Conservation (phyloP, 2,797 vertebrate genomes). For the Chelonia mydas region DNA sequence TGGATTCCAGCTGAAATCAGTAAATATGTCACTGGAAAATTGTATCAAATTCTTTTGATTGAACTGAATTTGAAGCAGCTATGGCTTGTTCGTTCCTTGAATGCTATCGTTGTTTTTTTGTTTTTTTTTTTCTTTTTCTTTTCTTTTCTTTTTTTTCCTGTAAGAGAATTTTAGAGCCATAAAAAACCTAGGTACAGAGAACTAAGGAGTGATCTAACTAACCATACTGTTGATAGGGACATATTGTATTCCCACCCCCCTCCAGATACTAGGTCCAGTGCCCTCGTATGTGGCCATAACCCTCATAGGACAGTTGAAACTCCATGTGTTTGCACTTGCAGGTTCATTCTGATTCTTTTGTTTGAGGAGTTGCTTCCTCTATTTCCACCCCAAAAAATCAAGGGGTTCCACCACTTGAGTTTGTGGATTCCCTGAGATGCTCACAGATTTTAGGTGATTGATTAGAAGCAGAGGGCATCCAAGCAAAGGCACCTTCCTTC, state of each 20-base stretch:
- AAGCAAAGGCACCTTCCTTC: neutral
- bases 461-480: neutral
- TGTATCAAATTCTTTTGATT: neutral
- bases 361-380: no score
- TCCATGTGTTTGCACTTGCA: neutral
- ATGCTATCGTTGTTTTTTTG: neutral
- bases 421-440: neutral
- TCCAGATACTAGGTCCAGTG: neutral
- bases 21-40: neutral
- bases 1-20: neutral
- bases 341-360: no score
- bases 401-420: neutral
- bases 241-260: rapidly evolving
- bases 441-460: neutral
- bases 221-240: neutral
- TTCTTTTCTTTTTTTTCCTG: neutral
- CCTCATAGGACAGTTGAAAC: neutral
- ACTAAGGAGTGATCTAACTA: neutral
- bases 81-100: rapidly evolving
- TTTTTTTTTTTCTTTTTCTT: neutral
- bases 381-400: neutral
- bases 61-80: neutral
- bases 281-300: neutral
- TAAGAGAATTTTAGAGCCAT: neutral
- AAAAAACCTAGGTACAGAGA: neutral